Evolutionary conservation across 1,140 invertebrate species (phyloP).

Genomic region (Procambarus clarkii): DNA sequence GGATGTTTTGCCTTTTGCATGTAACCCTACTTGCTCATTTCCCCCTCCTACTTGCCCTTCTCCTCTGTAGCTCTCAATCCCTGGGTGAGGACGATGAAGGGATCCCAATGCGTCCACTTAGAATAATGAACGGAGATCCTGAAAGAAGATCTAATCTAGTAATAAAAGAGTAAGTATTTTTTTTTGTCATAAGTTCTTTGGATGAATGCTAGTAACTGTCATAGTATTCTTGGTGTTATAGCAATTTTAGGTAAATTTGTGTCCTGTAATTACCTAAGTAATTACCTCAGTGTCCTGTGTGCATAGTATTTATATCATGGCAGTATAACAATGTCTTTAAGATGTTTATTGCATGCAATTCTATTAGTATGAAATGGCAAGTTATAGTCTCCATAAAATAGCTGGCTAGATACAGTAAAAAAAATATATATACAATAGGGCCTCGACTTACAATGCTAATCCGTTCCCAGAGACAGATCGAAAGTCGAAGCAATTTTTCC

Average conservation of each 20-base stretch:
- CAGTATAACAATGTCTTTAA: neutral
- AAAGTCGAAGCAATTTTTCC: no score
- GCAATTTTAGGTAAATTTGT: no score
- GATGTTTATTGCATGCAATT: no score
- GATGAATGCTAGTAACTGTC: neutral
- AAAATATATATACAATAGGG: no score
- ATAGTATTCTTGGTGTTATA: no score
- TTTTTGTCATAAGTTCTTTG: neutral
- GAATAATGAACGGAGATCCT: constrained; percentile 68
- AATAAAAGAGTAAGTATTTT: constrained; percentile 69
- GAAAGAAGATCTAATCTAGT: constrained; percentile 65
- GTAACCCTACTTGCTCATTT: constrained; percentile 15
- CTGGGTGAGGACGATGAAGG: constrained; percentile 68
- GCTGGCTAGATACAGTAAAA: no score
- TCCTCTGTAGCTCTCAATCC: constrained; percentile 60
- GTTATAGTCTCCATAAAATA: no score
- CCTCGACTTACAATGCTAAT: no score
- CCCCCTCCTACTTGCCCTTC: constrained; percentile 42
- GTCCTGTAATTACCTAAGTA: neutral
- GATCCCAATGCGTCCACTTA: constrained; percentile 69
- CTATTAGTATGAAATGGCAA: no score
- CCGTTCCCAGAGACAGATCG: no score
- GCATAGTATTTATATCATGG: neutral
- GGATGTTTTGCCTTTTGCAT: constrained; percentile 51
- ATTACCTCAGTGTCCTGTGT: no score